Base-by-base conservation (phyloP, 2,888 invertebrate genomes). In the Eupithecia subumbrata region DNA sequence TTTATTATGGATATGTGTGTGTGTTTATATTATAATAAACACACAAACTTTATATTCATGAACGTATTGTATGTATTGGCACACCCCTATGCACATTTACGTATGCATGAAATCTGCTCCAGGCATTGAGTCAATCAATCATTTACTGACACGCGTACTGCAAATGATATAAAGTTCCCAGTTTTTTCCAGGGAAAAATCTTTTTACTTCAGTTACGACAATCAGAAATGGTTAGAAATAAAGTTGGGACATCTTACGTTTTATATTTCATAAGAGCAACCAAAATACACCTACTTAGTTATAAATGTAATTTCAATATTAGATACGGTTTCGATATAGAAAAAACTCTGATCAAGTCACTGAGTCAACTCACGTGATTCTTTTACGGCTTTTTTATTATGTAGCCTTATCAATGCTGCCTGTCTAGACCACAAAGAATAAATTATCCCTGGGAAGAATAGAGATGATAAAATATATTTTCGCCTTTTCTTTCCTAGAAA, bases 391-490 rank as follows among this genome's bases (percentile, higher is more conserved):
- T 37, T 66, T 40, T 66, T 37, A 66, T 40, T 40, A 4, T 11
- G 2, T 11, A 37, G n/a, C n/a, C 37, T 18, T 66, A 37, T 66
- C 37, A n/a, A 66, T 66, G 66, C n/a, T 4, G 22, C 14, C 5
- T 60, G 25, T 12, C 37, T 40, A 67, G 37, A 40, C 66, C n/a
- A 16, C 37, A 67, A n/a, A 37, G n/a, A 37, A 37, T 34, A 67
- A 40, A 30, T 67, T 40, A 67, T 67, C 12, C 22, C n/a, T 67
- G n/a, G 66, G n/a, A 67, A 40, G 22, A 67, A 37, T 37, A 67
- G 66, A 64, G 9, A 64, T 18, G 18, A 64, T 18, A 34, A 64
- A 63, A 64, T 2, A 18, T 64, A 64, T 64, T 34, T 64, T 64
- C 18, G 16, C 8, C 34, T 67, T 37, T 40, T 67, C 18, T 40